Conservation (phyloP, 1,140 invertebrate species). For the Pantala flavescens region DNA sequence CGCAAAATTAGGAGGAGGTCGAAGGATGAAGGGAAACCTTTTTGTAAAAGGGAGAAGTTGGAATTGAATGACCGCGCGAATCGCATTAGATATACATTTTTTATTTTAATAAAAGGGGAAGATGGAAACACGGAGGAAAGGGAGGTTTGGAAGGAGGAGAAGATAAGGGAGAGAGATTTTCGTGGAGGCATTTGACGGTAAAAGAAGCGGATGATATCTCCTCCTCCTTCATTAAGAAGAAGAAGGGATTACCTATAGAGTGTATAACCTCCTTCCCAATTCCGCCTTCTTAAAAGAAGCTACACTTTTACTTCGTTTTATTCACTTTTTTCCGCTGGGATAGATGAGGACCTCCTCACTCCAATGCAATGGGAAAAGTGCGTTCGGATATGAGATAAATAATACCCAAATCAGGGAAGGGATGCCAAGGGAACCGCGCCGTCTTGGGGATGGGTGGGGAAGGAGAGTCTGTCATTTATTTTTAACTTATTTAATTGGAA, state of each 20-base stretch:
- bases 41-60: neutral
- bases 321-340: neutral
- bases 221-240: neutral
- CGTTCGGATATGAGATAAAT: neutral
- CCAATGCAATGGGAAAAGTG: neutral
- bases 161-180: neutral
- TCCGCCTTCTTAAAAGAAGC: neutral
- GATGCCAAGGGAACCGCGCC: neutral
- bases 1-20: neutral
- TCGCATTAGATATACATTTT: neutral
- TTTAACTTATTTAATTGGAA: constrained; percentile 8
- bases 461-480: neutral
- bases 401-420: neutral
- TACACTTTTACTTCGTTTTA: neutral
- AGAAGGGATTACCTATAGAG: constrained; percentile 5
- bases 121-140: neutral
- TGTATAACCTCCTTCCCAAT: neutral
- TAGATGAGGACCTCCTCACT: neutral
- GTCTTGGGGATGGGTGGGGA: neutral
- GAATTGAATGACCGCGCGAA: constrained; percentile 4
- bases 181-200: neutral
- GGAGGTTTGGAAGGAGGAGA: neutral
- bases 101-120: constrained; percentile 7
- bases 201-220: neutral
- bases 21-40: neutral